Conservation (phyloP, 1,140 invertebrate species). For the Cyclina sinensis region DNA sequence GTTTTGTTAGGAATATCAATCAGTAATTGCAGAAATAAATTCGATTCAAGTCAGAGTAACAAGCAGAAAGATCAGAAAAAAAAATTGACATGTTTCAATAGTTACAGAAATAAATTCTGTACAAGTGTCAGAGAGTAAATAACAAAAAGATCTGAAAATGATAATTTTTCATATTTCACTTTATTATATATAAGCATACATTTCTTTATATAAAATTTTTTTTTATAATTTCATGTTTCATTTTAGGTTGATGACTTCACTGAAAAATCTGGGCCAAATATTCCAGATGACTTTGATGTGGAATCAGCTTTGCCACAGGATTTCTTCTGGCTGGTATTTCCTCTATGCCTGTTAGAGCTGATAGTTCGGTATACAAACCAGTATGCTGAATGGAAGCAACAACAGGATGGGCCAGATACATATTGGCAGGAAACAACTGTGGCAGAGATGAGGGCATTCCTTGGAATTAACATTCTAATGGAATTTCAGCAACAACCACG, state of each 20-base stretch:
- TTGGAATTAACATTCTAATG: no score
- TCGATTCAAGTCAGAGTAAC: no score
- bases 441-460: neutral
- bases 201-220: neutral
- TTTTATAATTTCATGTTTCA: neutral
- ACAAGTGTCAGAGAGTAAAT: neutral
- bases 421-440: neutral
- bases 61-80: no score
- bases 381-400: conserved; percentile 10
- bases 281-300: neutral
- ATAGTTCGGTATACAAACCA: conserved; percentile 20
- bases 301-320: neutral
- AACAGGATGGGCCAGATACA: neutral
- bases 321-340: conserved; percentile 37
- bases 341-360: neutral
- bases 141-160: neutral
- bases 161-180: no score
- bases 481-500: neutral
- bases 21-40: no score
- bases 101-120: neutral
- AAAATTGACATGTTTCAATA: neutral
- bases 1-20: no score
- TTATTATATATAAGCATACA: no score
- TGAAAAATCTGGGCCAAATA: neutral
- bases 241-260: conserved; percentile 2